phyloP scores from a whole-genome alignment of 2,888 invertebrate genomes.

The Melitaea athalia region DNA sequence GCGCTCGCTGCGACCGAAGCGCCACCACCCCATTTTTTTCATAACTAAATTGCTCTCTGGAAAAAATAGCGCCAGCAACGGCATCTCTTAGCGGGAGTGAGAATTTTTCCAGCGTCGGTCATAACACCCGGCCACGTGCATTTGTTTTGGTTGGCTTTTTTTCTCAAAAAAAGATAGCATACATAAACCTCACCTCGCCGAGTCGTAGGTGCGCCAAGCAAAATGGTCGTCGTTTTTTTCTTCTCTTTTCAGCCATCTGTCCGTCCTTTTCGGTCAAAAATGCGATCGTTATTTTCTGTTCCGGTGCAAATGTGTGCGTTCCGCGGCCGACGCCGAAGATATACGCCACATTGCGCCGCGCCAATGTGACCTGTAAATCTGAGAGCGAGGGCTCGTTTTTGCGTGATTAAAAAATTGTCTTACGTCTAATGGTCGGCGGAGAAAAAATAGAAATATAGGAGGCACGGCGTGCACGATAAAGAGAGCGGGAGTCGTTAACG shows the following conservation, averaged over 20 bases:
- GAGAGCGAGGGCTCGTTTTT: conserved; percentile 44
- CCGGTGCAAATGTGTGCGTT: conserved; percentile 79
- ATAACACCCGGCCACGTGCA: conserved; percentile 81
- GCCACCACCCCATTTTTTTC: conserved; percentile 71
- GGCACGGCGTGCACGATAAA: conserved; percentile 80
- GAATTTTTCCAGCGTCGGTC: conserved; percentile 77
- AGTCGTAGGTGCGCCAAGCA: conserved; percentile 78
- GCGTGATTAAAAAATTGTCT: conserved; percentile 55
- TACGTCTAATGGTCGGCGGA: conserved; percentile 75
- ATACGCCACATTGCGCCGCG: conserved; percentile 52
- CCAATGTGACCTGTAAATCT: conserved; percentile 42
- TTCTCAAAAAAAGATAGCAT: conserved; percentile 77
- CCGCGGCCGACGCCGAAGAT: conserved; percentile 58
- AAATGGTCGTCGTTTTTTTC: conserved; percentile 83
- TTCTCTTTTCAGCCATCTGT: conserved; percentile 82
- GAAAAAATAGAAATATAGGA: conserved; percentile 83
- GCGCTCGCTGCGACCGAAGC: conserved; percentile 52
- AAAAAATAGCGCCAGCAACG: conserved; percentile 73
- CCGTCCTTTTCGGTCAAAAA: conserved; percentile 83
- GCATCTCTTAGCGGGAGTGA: conserved; percentile 74
- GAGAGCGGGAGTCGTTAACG: conserved; percentile 82
- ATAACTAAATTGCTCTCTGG: conserved; percentile 64
- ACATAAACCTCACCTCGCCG: conserved; percentile 76
- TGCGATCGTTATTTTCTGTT: conserved; percentile 83
- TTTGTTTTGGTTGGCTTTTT: conserved; percentile 82